These are phyloP conservation scores for Nyctereutes procyonoides DNA, from an alignment of 2,113 vertebrate species.

Conservation along the genomic window DNA sequence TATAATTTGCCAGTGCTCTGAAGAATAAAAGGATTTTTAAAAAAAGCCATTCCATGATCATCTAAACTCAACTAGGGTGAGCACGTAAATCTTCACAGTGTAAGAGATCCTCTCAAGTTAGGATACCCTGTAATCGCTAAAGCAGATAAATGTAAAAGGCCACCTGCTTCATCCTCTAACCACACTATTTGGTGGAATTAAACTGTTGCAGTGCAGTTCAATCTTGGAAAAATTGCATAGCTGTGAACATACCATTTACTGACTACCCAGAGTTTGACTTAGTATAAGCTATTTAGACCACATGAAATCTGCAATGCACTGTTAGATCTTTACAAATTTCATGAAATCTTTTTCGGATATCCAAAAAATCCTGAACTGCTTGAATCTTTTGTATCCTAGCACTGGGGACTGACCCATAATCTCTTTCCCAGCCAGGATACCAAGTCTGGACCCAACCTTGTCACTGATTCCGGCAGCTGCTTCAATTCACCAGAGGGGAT, in stretches of 20 bases:
- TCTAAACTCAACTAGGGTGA: constrained; percentile 4
- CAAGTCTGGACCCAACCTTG: constrained; percentile 94
- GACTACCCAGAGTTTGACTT: constrained; percentile 84
- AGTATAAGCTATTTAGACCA: constrained; percentile 89
- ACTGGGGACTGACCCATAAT: constrained; percentile 93
- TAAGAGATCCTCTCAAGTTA: constrained; percentile 35
- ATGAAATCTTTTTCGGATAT: constrained; percentile 95
- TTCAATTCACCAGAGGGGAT: constrained; percentile 94
- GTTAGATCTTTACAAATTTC: constrained; percentile 95
- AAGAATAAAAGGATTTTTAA: constrained; percentile 18
- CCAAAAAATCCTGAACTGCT: constrained; percentile 92
- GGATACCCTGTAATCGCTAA: constrained; percentile 14
- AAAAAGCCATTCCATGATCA: neutral
- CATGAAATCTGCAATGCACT: constrained; percentile 87
- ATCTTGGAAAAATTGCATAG: constrained; percentile 71
- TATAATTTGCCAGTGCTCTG: constrained; percentile 3
- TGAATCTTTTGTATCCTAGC: constrained; percentile 93
- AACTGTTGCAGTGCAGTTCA: constrained; percentile 51
- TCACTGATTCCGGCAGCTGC: constrained; percentile 93
- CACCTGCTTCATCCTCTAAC: constrained; percentile 46
- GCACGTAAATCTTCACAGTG: neutral
- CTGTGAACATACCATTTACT: constrained; percentile 85
- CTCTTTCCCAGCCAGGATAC: constrained; percentile 97
- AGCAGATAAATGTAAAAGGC: constrained; percentile 49
- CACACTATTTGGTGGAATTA: constrained; percentile 74